Evolutionary conservation across 2,888 invertebrate genomes (phyloP).

Genomic region (Heteropelma amictum): DNA sequence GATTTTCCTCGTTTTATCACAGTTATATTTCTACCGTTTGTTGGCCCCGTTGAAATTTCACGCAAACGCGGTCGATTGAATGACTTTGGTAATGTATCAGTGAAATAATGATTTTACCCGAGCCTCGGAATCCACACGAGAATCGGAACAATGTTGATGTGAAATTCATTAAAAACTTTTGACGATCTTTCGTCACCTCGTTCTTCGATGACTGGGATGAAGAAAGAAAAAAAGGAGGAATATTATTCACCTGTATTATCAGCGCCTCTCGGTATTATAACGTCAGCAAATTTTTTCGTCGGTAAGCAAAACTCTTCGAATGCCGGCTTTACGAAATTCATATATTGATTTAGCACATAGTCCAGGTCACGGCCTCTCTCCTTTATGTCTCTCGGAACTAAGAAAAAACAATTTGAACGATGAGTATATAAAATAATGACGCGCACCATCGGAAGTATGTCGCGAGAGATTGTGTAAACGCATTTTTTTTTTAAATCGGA

Average conservation of each 20-base stretch:
- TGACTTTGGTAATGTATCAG: conserved; percentile 26
- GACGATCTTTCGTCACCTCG: conserved; percentile 9
- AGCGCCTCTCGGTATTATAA: conserved; percentile 98
- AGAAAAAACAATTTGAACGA: no score
- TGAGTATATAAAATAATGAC: no score
- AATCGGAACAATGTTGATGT: conserved; percentile 12
- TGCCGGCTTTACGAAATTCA: conserved; percentile 99
- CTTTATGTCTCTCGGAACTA: conserved; percentile 97
- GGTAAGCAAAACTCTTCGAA: conserved; percentile 99
- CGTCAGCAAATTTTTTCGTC: conserved; percentile 99
- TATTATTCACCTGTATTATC: conserved; percentile 93
- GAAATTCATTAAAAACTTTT: neutral
- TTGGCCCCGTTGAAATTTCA: neutral
- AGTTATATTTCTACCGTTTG: conserved; percentile 36
- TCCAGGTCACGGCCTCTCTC: conserved; percentile 96
- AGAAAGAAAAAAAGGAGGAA: conserved; percentile 14
- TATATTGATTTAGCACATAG: conserved; percentile 96
- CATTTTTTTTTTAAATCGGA: no score
- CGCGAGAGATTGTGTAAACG: no score
- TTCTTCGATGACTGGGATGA: conserved; percentile 6
- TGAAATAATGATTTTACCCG: conserved; percentile 33
- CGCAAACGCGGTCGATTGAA: conserved; percentile 8
- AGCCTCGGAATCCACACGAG: conserved; percentile 1
- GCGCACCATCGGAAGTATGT: no score
- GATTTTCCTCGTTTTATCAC: neutral